phyloP scores from a whole-genome alignment of 2,113 vertebrate genomes.

The Mastomys coucha region DNA sequence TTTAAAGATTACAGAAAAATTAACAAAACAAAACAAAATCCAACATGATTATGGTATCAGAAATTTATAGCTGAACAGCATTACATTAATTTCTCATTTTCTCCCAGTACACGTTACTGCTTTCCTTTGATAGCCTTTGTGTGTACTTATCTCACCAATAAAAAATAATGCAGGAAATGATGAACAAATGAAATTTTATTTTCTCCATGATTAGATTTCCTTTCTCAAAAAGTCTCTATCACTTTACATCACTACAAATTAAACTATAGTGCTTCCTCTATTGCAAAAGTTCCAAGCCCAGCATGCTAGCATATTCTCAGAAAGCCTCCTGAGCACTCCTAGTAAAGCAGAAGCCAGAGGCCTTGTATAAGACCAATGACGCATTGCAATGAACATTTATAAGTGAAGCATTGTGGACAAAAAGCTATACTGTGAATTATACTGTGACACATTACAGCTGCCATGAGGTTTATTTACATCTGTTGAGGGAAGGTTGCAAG shows the following conservation, averaged over 20 bases:
- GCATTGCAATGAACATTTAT: background rate
- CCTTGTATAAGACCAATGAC: background rate
- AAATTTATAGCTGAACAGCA: constrained; percentile 61
- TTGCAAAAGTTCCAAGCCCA: constrained; percentile 44
- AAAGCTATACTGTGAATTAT: background rate
- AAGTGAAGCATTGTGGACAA: background rate
- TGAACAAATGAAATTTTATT: constrained; percentile 80
- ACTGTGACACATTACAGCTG: background rate
- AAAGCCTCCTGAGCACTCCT: constrained; percentile 20
- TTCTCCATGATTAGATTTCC: constrained; percentile 79
- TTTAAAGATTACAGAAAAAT: constrained; percentile 65
- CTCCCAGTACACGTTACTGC: constrained; percentile 35
- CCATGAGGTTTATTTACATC: background rate
- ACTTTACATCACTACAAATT: constrained; percentile 79
- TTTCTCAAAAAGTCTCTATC: constrained; percentile 75
- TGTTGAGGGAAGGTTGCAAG: background rate
- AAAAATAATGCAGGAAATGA: constrained; percentile 81
- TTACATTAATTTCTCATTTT: constrained; percentile 72
- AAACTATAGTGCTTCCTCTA: constrained; percentile 63
- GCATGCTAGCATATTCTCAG: constrained; percentile 34
- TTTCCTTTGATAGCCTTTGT: constrained; percentile 68
- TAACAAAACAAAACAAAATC: background rate
- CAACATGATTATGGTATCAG: constrained; percentile 64
- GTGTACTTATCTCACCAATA: constrained; percentile 74
- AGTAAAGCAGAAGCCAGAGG: background rate